Evolutionary conservation across 1,140 invertebrate species (phyloP), one percentile per base, ranked within the genome.

Genomic region (Polypedilum vanderplanki): DNA sequence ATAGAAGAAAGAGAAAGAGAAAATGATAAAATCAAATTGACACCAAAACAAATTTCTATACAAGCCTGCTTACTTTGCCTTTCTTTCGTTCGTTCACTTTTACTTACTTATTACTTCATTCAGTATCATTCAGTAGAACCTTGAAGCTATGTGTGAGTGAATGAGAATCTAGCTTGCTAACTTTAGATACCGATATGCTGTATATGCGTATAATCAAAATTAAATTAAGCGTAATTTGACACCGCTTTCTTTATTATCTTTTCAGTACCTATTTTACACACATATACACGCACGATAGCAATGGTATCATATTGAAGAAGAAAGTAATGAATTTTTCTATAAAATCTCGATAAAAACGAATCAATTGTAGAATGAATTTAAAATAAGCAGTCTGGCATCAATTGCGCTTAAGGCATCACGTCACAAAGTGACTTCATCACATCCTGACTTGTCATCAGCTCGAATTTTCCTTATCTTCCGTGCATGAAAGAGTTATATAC

Each of bases 11-110:
- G 24, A 33, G 24, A 33, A 33, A 33, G 24, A 33, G 24, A 33
- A 15, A 57, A 57, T 57, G 46, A 57, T 57, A 57, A 57, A 57
- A 57, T 57, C 46, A 57, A 57, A 57, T 57, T 57, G 46, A 57
- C 46, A 57, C 46, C 46, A 57, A 57, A 57, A 57, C 46, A n/a
- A 57, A 57, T 57, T 57, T 57, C 24, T 33, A 33, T 33, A 33
- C 24, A 33, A 33, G 24, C 24, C 24, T 33, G 24, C 24, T 33
- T 57, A 15, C 10, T n/a, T n/a, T 57, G 46, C n/a, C 46, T 9
- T 46, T 57, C 46, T 57, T 57, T 57, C 12, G 12, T 57, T 57
- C 12, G 12, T 33, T 33, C 24, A 33, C 24, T 33, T 33, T 33
- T 33, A 33, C 24, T 33, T 33, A 33, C 24, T 33, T 33, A 33